A percentile compares a stretch with the other conserved stretches of the same genome.
Conservation (phyloP, 2,113 vertebrate genomes). For the Cromileptes altivelis region DNA sequence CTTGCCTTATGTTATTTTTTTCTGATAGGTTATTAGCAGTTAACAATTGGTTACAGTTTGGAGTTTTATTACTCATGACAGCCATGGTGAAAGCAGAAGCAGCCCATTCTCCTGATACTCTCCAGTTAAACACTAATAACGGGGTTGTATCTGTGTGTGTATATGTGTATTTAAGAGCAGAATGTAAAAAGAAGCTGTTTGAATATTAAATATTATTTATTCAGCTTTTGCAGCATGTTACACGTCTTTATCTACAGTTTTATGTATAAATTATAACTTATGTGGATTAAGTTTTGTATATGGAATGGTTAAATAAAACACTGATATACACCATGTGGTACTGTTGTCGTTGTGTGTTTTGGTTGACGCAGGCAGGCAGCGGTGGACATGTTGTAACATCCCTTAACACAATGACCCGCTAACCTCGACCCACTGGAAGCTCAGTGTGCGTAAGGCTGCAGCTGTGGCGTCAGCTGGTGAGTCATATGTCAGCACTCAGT, state of each 20-base stretch:
- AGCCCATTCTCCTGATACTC: not conserved
- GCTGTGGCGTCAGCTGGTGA: not conserved
- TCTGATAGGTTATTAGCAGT: slow-evolving; percentile 11
- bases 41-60: slow-evolving; percentile 9
- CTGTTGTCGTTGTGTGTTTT: slow-evolving; percentile 16
- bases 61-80: not conserved
- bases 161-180: slow-evolving; percentile 21
- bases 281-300: slow-evolving; percentile 74
- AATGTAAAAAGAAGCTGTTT: slow-evolving; percentile 52
- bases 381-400: not conserved
- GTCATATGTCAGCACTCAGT: not conserved
- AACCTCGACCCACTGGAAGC: not conserved
- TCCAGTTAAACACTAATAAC: slow-evolving; percentile 16
- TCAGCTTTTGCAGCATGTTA: slow-evolving; percentile 62
- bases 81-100: not conserved
- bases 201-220: slow-evolving; percentile 72
- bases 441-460: not conserved
- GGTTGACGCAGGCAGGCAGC: not conserved
- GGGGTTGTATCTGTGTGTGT: not conserved
- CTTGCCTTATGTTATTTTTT: not conserved
- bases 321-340: slow-evolving; percentile 10
- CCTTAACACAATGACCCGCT: not conserved
- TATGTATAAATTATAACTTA: slow-evolving; percentile 69
- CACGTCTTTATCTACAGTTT: slow-evolving; percentile 54
- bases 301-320: slow-evolving; percentile 79